phyloP scores from a whole-genome alignment of 2,797 vertebrate species.

The Poliocrania exsul region DNA sequence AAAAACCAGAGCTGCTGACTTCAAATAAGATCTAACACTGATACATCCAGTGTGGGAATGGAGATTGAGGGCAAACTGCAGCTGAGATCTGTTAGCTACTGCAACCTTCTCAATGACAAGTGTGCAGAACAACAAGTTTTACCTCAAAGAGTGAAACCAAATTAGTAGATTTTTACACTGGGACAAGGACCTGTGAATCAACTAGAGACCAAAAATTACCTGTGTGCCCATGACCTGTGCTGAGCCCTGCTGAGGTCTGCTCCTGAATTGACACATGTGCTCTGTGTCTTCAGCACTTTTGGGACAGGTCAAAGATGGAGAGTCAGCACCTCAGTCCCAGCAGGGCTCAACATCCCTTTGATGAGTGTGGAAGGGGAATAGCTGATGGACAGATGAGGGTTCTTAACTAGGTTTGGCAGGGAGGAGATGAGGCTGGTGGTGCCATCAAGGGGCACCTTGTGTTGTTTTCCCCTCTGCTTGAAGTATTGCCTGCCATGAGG shows the following conservation, averaged over 20 bases:
- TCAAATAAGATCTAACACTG: neutral
- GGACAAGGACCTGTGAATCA: neutral
- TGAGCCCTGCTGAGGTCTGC: neutral
- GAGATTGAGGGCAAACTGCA: neutral
- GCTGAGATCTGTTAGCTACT: neutral
- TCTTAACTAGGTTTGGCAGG: neutral
- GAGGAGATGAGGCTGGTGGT: neutral
- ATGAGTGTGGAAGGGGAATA: neutral
- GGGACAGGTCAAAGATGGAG: neutral
- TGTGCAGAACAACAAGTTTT: neutral
- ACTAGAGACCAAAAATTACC: neutral
- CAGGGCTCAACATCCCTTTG: neutral
- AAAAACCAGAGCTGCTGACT: neutral
- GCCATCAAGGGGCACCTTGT: neutral
- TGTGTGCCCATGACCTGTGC: rapidly evolving
- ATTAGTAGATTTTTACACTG: neutral
- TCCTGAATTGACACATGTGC: rapidly evolving
- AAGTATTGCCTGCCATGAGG: neutral
- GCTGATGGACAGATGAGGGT: neutral
- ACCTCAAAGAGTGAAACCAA: neutral
- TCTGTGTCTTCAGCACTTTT: neutral
- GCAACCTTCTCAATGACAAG: neutral
- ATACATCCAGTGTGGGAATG: neutral
- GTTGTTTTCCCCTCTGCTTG: neutral
- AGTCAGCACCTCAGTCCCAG: neutral